Evolutionary conservation across 35 echinoderm and acorn worm species (phyloP), one percentile per base, ranked within the genome.

Genomic region (Lytechinus variegatus): DNA sequence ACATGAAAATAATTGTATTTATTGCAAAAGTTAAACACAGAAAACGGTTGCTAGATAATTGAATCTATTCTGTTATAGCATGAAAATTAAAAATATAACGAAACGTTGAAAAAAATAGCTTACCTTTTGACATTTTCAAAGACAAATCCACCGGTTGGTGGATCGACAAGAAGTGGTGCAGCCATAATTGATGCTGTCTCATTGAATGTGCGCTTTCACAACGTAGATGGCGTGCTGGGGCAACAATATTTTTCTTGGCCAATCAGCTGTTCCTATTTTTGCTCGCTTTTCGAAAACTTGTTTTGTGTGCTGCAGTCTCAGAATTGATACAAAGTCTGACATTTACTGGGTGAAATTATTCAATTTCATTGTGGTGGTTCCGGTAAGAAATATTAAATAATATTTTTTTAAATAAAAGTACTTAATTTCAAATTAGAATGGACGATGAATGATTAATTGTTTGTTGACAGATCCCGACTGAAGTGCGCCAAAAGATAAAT

Each of bases 61-160:
- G n/a, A 19, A 79, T 19, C 1, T 24, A n/a, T 79, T 79, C 6
- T 24, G 4, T 7, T 24, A 24, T 24, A 16, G 19, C 8, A 79
- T 79, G 24, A 7, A 21, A 79, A 79, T 24, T 79, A n/a, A 24
- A 79, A 1, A 79, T 24, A 7, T 58, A 9, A 13, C 9, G 13
- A 24, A 79, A 79, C 24, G 6, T 79, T 24, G 66, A 79, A 5
- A 79, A 9, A 79, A 79, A 19, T 21, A 79, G 16, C 94, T 66
- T 90, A 97, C 97, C 97, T 91, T 60, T 95, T 89, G 54, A 92
- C 96, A 72, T 97, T 97, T 96, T 97, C 97, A 79, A 97, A 97
- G 91, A 97, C 97, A 96, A 97, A 97, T 87, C 97, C 97, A 89
- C 97, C 97, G 21, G 52, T n/a, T n/a, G 92, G 94, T 90, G 33